phyloP scores from a whole-genome alignment of 2,113 vertebrate genomes.

The Himantopus leucocephalus region DNA sequence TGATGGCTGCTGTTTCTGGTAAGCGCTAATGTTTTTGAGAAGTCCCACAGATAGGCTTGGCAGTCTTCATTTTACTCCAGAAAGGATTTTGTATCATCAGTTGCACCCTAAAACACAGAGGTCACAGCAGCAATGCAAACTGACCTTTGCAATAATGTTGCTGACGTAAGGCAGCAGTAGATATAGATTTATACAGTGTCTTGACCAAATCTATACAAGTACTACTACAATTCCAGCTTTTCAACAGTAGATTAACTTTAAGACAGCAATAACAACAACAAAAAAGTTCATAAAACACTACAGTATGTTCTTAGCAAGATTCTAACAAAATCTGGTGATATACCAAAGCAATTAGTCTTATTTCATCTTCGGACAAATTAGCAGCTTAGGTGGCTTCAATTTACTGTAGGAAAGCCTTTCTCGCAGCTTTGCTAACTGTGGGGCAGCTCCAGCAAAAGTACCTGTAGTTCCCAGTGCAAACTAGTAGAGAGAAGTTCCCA shows the following conservation, averaged over 20 bases:
- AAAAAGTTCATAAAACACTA: not conserved
- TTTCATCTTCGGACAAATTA: not conserved
- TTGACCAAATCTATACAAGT: not conserved
- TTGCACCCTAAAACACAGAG: not conserved
- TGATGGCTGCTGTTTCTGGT: not conserved
- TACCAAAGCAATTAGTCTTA: not conserved
- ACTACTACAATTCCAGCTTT: not conserved
- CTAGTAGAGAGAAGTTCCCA: not conserved
- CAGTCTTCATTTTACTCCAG: not conserved
- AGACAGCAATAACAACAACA: not conserved
- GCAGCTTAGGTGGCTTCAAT: not conserved
- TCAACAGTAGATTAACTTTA: not conserved
- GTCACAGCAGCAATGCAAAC: not conserved
- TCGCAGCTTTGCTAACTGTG: not conserved
- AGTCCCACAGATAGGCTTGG: not conserved
- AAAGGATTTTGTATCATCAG: not conserved
- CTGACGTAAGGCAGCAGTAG: not conserved
- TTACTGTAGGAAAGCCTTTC: not conserved
- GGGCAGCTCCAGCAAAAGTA: not conserved
- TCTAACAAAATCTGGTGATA: slow-evolving; percentile 17
- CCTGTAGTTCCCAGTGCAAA: not conserved
- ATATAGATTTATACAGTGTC: not conserved
- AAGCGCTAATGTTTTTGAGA: not conserved
- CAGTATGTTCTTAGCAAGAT: not conserved
- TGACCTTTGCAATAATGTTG: not conserved